These are phyloP conservation scores for Epizoanthus rinbou DNA, from an alignment of 92 coral and sea anemone genomes.

Conservation along the genomic window DNA sequence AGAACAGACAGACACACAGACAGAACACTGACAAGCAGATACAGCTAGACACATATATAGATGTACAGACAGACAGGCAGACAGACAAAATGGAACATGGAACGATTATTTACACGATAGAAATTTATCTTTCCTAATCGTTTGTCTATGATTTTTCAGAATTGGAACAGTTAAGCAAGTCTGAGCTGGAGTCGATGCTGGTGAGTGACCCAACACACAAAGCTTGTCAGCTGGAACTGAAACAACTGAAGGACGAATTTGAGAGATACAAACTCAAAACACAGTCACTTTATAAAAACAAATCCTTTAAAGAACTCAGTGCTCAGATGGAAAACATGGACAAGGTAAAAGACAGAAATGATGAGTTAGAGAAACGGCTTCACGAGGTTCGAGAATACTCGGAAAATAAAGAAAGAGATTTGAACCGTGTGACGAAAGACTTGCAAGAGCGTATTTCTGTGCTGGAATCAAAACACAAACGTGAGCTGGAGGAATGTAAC, in stretches of 20 bases:
- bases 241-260: conserved; percentile 95
- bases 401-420: conserved; percentile 64
- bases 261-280: conserved; percentile 90
- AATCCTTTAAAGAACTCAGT: conserved; percentile 78
- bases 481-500: conserved; percentile 66
- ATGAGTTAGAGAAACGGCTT: conserved; percentile 66
- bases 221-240: conserved; percentile 88
- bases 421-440: conserved; percentile 47
- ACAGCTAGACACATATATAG: no score
- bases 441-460: conserved; percentile 58
- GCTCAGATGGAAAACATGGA: conserved; percentile 80
- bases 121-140: not conserved
- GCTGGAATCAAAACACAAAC: conserved; percentile 57
- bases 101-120: no score
- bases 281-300: conserved; percentile 79
- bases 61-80: no score
- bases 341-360: conserved; percentile 64
- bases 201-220: conserved; percentile 91
- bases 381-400: conserved; percentile 70
- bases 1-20: not conserved
- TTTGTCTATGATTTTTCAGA: conserved; percentile 46
- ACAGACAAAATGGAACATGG: no score
- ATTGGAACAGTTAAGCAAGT: conserved; percentile 79
- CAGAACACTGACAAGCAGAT: no score
- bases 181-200: conserved; percentile 91